These are phyloP conservation scores for Masticophis lateralis DNA, from an alignment of 2,797 vertebrate species.

Conservation along the genomic window DNA sequence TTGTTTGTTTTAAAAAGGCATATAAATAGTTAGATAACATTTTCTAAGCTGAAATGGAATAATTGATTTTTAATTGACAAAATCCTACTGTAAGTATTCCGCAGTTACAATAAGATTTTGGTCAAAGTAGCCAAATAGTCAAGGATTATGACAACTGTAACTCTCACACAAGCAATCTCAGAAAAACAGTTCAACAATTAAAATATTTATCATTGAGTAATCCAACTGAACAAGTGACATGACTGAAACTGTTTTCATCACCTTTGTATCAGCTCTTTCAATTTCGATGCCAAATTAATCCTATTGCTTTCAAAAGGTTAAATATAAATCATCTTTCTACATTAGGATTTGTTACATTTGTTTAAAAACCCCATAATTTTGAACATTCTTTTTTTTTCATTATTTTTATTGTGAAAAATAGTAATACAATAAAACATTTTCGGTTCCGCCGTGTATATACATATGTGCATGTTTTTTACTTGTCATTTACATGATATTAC, in stretches of 20 bases:
- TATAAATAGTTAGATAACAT: constrained; percentile 31
- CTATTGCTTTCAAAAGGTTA: background rate
- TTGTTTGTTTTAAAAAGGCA: background rate
- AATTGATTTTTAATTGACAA: background rate
- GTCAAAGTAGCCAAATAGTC: background rate
- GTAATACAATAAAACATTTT: no score
- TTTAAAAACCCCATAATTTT: background rate
- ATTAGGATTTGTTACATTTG: background rate
- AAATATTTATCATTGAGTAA: background rate
- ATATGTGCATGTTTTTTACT: no score
- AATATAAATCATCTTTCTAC: background rate
- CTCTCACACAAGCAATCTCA: background rate
- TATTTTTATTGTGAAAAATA: no score
- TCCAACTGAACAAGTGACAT: background rate
- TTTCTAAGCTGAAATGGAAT: constrained; percentile 26
- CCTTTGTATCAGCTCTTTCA: background rate
- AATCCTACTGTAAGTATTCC: background rate
- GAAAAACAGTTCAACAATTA: background rate
- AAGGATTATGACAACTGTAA: background rate
- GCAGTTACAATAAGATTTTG: background rate
- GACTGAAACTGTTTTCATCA: background rate
- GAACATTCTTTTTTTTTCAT: background rate
- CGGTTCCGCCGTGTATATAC: no score
- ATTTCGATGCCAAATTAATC: background rate
- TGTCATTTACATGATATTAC: no score